These are phyloP conservation scores for Pseudomyrmex cubaensis DNA, from an alignment of 1,140 invertebrate genomes.

Conservation along the genomic window DNA sequence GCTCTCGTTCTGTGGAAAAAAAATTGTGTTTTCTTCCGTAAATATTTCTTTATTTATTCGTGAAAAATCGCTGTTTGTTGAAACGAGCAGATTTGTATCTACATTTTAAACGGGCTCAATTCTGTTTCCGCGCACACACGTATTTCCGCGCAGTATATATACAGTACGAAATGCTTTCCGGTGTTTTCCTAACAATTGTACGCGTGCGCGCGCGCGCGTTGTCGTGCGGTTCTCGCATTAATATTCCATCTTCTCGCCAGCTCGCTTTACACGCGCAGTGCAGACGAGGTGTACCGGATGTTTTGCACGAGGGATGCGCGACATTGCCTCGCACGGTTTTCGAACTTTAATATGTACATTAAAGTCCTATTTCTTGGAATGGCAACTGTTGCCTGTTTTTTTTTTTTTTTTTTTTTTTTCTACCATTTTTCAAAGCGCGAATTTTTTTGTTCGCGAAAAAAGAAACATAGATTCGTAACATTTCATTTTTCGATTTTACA, in stretches of 20 bases:
- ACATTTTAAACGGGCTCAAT: not conserved
- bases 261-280: conserved; percentile 30
- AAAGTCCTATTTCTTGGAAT: conserved; percentile 38
- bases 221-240: conserved; percentile 17
- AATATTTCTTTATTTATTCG: not conserved
- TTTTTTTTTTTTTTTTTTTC: conserved; percentile 16
- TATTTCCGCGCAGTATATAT: not conserved
- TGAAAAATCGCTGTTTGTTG: conserved; percentile 11
- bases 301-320: conserved; percentile 35
- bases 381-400: conserved; percentile 2
- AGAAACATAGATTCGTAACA: conserved; percentile 3
- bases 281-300: not conserved
- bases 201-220: no score
- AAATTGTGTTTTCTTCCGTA: not conserved
- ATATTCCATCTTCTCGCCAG: conserved; percentile 51
- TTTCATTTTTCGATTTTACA: conserved; percentile 32
- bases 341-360: conserved; percentile 45
- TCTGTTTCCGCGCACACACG: conserved; percentile 8
- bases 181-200: conserved; percentile 6
- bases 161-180: conserved; percentile 20
- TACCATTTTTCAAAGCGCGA: conserved; percentile 7
- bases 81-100: conserved; percentile 20
- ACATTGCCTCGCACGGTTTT: conserved; percentile 12
- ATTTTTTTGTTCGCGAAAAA: not conserved
- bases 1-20: not conserved